Conservation (phyloP, 2,888 invertebrate species). For the Eupithecia inturbata region DNA sequence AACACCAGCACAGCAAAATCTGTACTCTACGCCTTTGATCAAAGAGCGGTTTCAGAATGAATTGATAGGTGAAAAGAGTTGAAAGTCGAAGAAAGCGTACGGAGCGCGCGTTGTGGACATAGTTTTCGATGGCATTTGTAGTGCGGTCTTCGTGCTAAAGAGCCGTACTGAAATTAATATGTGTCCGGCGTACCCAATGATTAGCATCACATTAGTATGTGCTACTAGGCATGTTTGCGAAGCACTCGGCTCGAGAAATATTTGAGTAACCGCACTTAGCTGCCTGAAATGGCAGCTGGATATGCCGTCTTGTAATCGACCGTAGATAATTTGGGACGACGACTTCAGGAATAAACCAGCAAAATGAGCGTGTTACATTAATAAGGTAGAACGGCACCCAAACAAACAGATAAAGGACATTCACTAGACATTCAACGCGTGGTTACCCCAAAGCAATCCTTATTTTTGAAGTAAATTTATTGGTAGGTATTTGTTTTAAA, state of each 20-base stretch:
- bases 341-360: conserved; percentile 36
- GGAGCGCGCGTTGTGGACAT: conserved; percentile 27
- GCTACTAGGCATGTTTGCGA: conserved; percentile 67
- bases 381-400: background rate
- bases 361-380: conserved; percentile 17
- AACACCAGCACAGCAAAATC: background rate
- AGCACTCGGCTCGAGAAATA: conserved; percentile 69
- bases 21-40: background rate
- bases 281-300: conserved; percentile 53
- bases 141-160: conserved; percentile 62
- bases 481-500: too few relatives aligned
- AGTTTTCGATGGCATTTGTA: conserved; percentile 65
- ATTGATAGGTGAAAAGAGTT: background rate
- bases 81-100: conserved; percentile 6
- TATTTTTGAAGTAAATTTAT: too few relatives aligned
- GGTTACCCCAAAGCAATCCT: background rate
- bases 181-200: conserved; percentile 70
- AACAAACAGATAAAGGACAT: background rate
- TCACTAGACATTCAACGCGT: background rate
- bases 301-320: conserved; percentile 49
- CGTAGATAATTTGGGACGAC: conserved; percentile 44
- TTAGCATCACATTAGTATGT: conserved; percentile 81
- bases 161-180: conserved; percentile 79
- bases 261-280: conserved; percentile 69
- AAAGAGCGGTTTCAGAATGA: background rate